These are phyloP conservation scores for Takifugu ocellatus DNA, from an alignment of 2,797 vertebrate species.

Conservation along the genomic window DNA sequence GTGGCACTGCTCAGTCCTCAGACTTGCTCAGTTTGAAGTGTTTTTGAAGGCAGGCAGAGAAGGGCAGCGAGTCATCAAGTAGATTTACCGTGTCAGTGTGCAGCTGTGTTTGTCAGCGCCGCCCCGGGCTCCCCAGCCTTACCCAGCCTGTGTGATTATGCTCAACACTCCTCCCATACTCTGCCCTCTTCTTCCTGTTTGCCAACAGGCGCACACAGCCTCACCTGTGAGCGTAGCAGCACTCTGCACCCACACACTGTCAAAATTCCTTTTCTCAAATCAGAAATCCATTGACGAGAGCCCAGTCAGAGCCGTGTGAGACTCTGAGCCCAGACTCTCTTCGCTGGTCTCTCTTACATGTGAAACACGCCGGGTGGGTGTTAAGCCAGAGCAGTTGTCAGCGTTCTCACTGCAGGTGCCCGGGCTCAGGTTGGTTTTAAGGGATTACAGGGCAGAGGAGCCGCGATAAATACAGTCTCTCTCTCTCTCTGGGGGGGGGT, in stretches of 20 bases:
- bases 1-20: constrained; percentile 60
- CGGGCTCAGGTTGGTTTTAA: constrained; percentile 37
- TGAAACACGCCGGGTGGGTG: not conserved
- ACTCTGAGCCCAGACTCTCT: not conserved
- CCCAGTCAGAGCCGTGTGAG: not conserved
- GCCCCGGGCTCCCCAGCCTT: constrained; percentile 60
- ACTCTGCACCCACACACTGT: no score
- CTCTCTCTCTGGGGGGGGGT: not conserved
- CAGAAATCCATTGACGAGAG: no score
- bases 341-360: constrained; percentile 19
- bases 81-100: constrained; percentile 71
- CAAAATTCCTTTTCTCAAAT: no score
- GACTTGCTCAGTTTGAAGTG: constrained; percentile 46
- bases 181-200: constrained; percentile 16
- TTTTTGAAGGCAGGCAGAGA: constrained; percentile 42
- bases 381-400: no score
- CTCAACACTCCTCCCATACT: constrained; percentile 32
- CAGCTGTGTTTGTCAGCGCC: constrained; percentile 68
- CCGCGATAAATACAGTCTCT: constrained; percentile 45
- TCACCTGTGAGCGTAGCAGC: constrained; percentile 14
- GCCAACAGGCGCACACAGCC: constrained; percentile 15
- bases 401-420: constrained; percentile 49
- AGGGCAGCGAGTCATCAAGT: constrained; percentile 57
- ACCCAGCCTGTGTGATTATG: constrained; percentile 56
- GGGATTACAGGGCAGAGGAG: constrained; percentile 52